Base-by-base conservation (phyloP, 2,797 vertebrate genomes). In the Linurgus olivaceus region DNA sequence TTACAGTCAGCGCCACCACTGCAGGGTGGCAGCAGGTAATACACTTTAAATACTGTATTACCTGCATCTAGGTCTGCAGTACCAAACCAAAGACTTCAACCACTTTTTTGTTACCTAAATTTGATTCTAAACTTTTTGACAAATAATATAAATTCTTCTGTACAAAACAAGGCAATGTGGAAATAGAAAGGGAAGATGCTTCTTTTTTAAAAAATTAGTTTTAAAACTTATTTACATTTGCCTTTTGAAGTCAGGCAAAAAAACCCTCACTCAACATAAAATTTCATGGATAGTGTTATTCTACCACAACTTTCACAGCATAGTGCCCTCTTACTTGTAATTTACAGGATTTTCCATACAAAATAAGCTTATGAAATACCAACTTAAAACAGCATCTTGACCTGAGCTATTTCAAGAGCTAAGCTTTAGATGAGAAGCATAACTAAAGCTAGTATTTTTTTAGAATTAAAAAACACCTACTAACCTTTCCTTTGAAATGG, bases 401-500 rank as follows among this genome's bases (percentile, higher is more conserved):
- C 23, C 31, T 11, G 14, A 80, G 9, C 20, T 70, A 55, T 52
- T 85, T 24, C 29, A 29, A 79, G 31, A 88, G 44, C 11, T 15
- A 86, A 38, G 19, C 19, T 87, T 52, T 82, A 59, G 28, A 66
- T 31, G 10, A 65, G 13, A 82, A 59, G 16, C 3, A 2, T 35
- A 91, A 67, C 10, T 38, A n/a, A 65, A 72, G 23, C 14, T 70
- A 79, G 0, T 45, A 50, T 8, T 86, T 54, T 18, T 81, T 82
- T 26, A 40, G 12, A 74, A 78, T 24, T 55, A 54, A 45, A 63
- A 87, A 50, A 11, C 3, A 55, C 3, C n/a, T 55, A 94, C 97
- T 93, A 93, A 99, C 99, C 99, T 99, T 97, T 99, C 99, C 98
- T 99, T 99, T 96, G 99, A 98, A 95, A 99, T 83, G 1, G 99